Evolutionary conservation across 2,797 vertebrate species (phyloP).

Genomic region (Myripristis murdjan): DNA sequence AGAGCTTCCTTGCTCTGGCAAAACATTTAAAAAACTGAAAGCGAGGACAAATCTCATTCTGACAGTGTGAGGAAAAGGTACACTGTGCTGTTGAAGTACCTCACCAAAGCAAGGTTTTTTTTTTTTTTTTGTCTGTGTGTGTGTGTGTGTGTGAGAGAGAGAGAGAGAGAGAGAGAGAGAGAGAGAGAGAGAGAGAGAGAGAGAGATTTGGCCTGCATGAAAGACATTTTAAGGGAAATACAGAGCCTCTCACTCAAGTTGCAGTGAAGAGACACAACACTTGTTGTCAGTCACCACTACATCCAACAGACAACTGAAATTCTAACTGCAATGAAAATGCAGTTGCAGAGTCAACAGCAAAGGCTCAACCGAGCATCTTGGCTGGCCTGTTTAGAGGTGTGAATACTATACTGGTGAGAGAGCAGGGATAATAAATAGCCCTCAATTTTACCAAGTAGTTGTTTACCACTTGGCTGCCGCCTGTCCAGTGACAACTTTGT

Average conservation of each 20-base stretch:
- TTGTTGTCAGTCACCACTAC: slow-evolving; percentile 14
- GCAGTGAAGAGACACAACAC: slow-evolving; percentile 27
- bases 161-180: too few species aligned
- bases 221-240: slow-evolving; percentile 19
- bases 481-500: slow-evolving; percentile 24
- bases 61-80: slow-evolving; percentile 22
- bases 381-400: slow-evolving; percentile 21
- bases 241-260: slow-evolving; percentile 31
- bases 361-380: slow-evolving; percentile 20
- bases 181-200: too few species aligned
- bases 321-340: slow-evolving; percentile 12
- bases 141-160: too few species aligned
- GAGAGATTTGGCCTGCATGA: slow-evolving; percentile 22
- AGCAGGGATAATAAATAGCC: slow-evolving; percentile 24
- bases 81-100: slow-evolving; percentile 15
- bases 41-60: background rate
- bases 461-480: slow-evolving; percentile 22
- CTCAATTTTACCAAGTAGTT: slow-evolving; percentile 24
- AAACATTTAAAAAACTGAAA: slow-evolving; percentile 1
- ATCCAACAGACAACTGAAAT: slow-evolving; percentile 18
- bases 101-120: slow-evolving; percentile 10
- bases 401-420: too few species aligned
- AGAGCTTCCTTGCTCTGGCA: slow-evolving; percentile 6
- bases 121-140: too few species aligned
- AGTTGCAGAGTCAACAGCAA: slow-evolving; percentile 20